Evolutionary conservation across 1,140 invertebrate species (phyloP), one percentile per base, ranked within the genome.

Genomic region (Melipona quadrifasciata): DNA sequence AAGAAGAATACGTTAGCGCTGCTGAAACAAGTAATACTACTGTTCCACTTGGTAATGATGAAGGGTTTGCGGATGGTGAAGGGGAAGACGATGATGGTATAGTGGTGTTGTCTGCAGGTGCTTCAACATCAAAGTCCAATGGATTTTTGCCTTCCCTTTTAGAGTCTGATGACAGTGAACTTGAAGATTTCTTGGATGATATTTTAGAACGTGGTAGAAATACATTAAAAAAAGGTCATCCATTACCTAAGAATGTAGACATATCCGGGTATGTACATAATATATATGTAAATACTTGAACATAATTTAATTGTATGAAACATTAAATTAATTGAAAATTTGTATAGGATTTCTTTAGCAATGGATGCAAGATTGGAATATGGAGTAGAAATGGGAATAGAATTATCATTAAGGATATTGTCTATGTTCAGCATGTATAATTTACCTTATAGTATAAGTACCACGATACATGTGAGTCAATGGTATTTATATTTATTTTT

Each of bases 331-430:
- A 31, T 51, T 34, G 16, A 47, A 53, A 11, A 61, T 27, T 67
- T 67, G 57, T 80, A 93, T 80, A 95, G 95, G 3, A 95, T 97
- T 81, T 97, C 97, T 8, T 95, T 96, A 86, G 97, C 97, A 1
- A 95, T 97, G 91, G 98, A 98, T 94, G 96, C 97, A 17, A 96
- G 98, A 70, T 92, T 98, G 55, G 97, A 98, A 91, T 96, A 96
- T 87, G 97, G 97, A 1, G 95, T 97, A 2, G 97, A 98, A 89
- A 95, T 96, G 51, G 96, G 96, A 64, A 95, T 97, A 31, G 97
- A 98, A 94, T 96, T 97, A 6, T 94, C 95, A 67, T 93, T 98
- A 34, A 95, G 97, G 70, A 96, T 96, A 88, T 94, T 97, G 55
- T 96, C 97, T 5, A 95, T 95, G 21, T 90, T 94, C n/a, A 96